Evolutionary conservation across 2,888 invertebrate species (phyloP), one percentile per base, ranked within the genome.

Genomic region (Cotesia congregata): DNA sequence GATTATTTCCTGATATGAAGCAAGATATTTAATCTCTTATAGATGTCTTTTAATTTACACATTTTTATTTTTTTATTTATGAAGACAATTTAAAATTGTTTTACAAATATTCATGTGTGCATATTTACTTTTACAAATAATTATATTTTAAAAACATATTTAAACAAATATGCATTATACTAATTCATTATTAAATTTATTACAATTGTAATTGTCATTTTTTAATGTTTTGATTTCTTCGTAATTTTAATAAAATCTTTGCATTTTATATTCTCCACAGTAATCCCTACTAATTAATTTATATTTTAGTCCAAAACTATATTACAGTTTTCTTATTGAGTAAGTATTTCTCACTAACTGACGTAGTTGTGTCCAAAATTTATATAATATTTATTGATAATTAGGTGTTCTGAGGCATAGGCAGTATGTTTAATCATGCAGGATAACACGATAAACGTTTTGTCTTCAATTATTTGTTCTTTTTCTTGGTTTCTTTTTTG

Each of bases 321-420:
- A 50, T 50, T 50, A 50, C 50, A 50, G 12, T 50, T 50, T 20
- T 30, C 30, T 30, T 50, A 9, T 50, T 50, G 9, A 50, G 1
- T 50, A 50, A 9, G 6, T 7, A 50, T 50, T 50, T 50, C 12
- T 50, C 50, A 72, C 72, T 76, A 39, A 60, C 72, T n/a, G 73
- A 76, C 78, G 67, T 78, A 79, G 76, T 78, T 78, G 61, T 72
- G 59, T 78, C 76, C 71, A 70, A 74, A 76, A 67, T n/a, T 12
- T 77, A 72, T 77, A 72, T 65, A 67, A 70, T 67, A 74, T 74
- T 76, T 30, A 40, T 78, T 67, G 71, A 74, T 74, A 69, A 12
- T 72, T 72, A 67, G 65, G 12, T 12, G 68, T 59, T 72, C 61
- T 67, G 59, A 30, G 50, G 7, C 20, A 39, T 50, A 50, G 50